Evolutionary conservation across 2,888 invertebrate genomes (phyloP).

Genomic region (Parapristionchus giblindavisi): DNA sequence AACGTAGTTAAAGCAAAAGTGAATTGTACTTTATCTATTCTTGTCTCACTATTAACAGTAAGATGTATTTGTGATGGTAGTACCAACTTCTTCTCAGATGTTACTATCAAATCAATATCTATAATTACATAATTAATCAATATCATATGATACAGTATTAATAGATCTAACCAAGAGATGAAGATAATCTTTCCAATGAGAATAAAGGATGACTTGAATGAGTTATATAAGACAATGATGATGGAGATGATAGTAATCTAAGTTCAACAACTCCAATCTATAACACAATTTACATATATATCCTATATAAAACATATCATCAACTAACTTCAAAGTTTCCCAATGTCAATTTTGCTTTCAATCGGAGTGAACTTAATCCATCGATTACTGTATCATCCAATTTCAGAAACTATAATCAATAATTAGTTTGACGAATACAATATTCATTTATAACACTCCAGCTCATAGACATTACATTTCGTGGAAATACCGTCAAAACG

Average conservation of each 20-base stretch:
- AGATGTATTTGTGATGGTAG: conserved; percentile 24
- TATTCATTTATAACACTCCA: no score
- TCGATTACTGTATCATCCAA: conserved; percentile 22
- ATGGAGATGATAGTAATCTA: not conserved
- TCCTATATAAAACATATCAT: not conserved
- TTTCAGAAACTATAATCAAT: conserved; percentile 10
- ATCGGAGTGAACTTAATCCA: not conserved
- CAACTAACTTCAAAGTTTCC: not conserved
- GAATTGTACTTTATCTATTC: not conserved
- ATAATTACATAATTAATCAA: not conserved
- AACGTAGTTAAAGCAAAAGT: conserved; percentile 9
- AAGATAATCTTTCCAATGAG: not conserved
- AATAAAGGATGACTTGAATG: not conserved
- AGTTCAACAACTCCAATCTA: not conserved
- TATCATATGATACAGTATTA: not conserved
- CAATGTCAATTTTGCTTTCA: conserved; percentile 2
- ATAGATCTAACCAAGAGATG: conserved; percentile 2
- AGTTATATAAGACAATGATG: not conserved
- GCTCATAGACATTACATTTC: no score
- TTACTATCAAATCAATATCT: conserved; percentile 15
- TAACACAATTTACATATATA: not conserved
- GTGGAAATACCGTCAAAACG: no score
- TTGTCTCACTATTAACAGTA: not conserved
- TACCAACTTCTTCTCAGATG: not conserved
- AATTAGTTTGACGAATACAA: not conserved